Conservation (phyloP, 2,888 invertebrate genomes). For the Cerastoderma edule region DNA sequence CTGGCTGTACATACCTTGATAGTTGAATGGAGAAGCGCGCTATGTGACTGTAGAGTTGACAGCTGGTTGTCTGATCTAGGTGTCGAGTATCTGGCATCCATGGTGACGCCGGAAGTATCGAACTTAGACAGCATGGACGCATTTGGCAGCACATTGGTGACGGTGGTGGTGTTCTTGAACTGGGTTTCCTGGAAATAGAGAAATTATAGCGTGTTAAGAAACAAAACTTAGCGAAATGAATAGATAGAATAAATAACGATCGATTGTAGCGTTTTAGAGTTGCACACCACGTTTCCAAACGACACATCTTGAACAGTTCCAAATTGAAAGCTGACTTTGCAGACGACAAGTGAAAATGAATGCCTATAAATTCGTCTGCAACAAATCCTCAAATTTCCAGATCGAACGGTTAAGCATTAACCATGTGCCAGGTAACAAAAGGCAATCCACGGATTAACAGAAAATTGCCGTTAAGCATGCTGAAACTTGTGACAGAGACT, state of each 20-base stretch:
- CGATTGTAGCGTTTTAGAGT: too few species aligned
- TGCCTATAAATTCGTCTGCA: too few species aligned
- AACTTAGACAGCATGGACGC: constrained; percentile 12
- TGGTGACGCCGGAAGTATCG: not conserved
- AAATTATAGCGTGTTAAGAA: not conserved
- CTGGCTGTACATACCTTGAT: constrained; percentile 41
- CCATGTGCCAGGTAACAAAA: too few species aligned
- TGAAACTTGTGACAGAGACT: not conserved
- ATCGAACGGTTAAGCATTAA: too few species aligned
- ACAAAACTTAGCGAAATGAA: too few species aligned
- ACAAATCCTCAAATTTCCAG: too few species aligned
- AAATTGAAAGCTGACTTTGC: too few species aligned
- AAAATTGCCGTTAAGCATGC: not conserved
- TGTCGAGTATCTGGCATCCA: constrained; percentile 34
- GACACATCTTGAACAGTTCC: too few species aligned
- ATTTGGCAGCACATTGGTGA: not conserved
- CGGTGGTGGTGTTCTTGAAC: not conserved
- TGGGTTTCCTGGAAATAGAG: constrained; percentile 7
- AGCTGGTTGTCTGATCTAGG: constrained; percentile 53
- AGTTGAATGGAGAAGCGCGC: constrained; percentile 37
- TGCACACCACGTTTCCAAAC: too few species aligned
- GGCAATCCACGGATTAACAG: too few species aligned
- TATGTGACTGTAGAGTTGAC: constrained; percentile 44
- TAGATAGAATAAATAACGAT: too few species aligned
- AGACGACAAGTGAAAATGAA: too few species aligned